Conservation (phyloP, 30 jellyfish, hydroid and myxozoan genomes). For the Turritopsis dohrnii region DNA sequence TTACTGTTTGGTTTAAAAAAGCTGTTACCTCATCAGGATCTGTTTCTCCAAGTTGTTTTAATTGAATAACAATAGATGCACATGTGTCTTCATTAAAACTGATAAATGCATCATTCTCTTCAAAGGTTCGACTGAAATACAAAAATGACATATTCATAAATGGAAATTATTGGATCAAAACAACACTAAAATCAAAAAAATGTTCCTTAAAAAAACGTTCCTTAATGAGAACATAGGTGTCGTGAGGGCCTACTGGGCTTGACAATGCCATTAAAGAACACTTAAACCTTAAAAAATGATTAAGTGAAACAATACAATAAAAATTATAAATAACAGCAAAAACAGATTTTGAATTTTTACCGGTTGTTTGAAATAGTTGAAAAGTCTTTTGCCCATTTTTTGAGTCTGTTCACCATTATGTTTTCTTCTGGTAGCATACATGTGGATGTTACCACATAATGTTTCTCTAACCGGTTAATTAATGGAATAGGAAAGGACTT, state of each 20-base stretch:
- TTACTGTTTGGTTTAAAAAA: background rate
- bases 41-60: background rate
- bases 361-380: constrained; percentile 20
- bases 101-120: constrained; percentile 50
- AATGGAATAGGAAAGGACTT: constrained; percentile 68
- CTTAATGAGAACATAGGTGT: no score
- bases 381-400: constrained; percentile 49
- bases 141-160: background rate
- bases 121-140: constrained; percentile 29
- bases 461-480: constrained; percentile 79
- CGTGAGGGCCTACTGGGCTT: no score
- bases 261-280: constrained; percentile 24
- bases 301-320: background rate
- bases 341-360: constrained; percentile 13
- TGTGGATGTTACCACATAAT: constrained; percentile 51
- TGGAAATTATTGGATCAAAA: background rate
- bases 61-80: constrained; percentile 44
- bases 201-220: background rate
- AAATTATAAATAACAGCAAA: background rate
- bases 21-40: constrained; percentile 31
- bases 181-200: background rate
- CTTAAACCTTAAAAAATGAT: constrained; percentile 35
- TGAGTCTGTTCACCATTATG: constrained; percentile 14
- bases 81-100: constrained; percentile 53
- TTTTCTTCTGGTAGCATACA: constrained; percentile 26